Percentiles rank a stretch among this genome's conserved stretches.
Conservation (phyloP, 2,113 vertebrate species). For the Muntiacus reevesi region DNA sequence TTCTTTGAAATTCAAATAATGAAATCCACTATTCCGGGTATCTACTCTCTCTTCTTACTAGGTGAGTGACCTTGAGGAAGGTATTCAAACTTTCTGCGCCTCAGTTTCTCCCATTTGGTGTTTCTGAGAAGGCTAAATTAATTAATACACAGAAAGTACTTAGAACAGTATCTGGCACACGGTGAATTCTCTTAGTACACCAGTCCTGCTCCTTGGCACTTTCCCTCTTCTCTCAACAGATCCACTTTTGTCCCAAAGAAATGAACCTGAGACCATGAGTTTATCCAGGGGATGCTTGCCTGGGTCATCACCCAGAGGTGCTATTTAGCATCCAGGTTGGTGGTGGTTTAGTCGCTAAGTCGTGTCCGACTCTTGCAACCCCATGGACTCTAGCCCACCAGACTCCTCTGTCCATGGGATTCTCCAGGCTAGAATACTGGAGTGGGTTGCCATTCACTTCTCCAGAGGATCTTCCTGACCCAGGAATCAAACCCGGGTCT, state of each 20-base stretch:
- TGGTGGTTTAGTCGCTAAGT: background rate
- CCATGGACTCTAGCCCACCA: background rate
- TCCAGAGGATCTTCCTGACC: background rate
- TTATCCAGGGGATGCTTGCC: background rate
- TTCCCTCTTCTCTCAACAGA: background rate
- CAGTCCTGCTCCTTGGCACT: background rate
- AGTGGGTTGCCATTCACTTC: background rate
- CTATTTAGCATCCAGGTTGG: fast-evolving
- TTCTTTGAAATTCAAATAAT: background rate
- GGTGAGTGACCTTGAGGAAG: background rate
- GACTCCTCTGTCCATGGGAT: background rate
- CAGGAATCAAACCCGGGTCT: background rate
- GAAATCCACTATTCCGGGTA: background rate
- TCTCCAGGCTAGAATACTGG: background rate
- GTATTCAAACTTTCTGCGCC: background rate
- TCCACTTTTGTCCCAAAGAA: background rate
- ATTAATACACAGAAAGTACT: background rate
- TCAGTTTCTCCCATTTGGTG: background rate
- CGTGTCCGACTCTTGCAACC: fast-evolving
- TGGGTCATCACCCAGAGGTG: background rate
- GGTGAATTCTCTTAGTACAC: background rate
- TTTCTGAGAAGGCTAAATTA: background rate
- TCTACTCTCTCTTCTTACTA: background rate
- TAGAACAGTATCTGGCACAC: too few relatives aligned
- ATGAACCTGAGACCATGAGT: background rate